These are phyloP conservation scores for Sparus aurata DNA, from an alignment of 2,797 vertebrate species.

Conservation along the genomic window DNA sequence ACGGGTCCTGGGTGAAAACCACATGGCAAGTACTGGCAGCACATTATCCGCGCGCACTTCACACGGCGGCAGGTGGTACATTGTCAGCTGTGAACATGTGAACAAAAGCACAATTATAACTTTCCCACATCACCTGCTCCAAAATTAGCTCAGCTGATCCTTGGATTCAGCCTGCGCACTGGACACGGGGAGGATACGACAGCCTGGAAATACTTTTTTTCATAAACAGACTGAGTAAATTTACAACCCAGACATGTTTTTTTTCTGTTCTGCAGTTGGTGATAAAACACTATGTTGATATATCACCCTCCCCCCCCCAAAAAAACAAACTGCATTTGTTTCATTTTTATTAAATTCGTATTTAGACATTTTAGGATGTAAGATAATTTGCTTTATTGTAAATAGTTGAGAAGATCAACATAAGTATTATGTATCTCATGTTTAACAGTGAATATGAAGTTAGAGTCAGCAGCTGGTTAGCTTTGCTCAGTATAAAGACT, in stretches of 20 bases:
- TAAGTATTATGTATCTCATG: too few species aligned
- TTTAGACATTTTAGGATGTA: background rate
- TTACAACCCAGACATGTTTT: conserved; percentile 16
- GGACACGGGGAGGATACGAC: conserved; percentile 45
- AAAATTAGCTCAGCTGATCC: conserved; percentile 58
- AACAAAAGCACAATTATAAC: conserved; percentile 82
- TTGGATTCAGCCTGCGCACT: conserved; percentile 25
- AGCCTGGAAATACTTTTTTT: conserved; percentile 49
- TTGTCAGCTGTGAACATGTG: conserved; percentile 77
- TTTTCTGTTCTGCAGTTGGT: background rate
- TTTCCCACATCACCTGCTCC: conserved; percentile 77
- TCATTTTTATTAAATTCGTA: background rate
- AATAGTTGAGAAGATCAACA: too few species aligned
- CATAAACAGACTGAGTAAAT: conserved; percentile 38
- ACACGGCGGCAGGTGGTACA: conserved; percentile 76
- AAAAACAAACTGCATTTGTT: background rate
- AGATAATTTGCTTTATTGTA: too few species aligned
- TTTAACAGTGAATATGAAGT: too few species aligned
- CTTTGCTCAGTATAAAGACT: background rate
- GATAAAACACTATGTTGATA: background rate
- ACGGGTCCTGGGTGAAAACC: conserved; percentile 42
- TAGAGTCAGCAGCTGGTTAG: background rate
- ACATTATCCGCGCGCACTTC: conserved; percentile 41
- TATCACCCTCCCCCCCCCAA: background rate
- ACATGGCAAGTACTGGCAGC: conserved; percentile 49